Evolutionary conservation across 2,888 invertebrate genomes (phyloP), one percentile per base, ranked within the genome.

Genomic region (Dorcus hopei): DNA sequence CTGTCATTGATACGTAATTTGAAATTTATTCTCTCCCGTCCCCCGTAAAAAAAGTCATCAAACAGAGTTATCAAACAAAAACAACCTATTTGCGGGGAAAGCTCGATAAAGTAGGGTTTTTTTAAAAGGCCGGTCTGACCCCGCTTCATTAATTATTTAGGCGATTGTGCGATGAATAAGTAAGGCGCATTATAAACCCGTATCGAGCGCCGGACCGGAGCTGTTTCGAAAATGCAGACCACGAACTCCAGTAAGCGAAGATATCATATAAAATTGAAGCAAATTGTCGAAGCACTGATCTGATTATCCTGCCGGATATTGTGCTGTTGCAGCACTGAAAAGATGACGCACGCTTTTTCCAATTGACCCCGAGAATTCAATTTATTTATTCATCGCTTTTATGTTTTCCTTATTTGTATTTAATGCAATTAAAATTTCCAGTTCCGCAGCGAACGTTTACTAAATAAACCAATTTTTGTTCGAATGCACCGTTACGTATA

Each of bases 111-210:
- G 74, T 74, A 73, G 76, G 76, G 78, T 74, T 73, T 71, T 75
- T 75, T 71, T 33, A 33, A 33, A 75, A 76, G 75, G 42, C 40
- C 26, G 33, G 23, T 56, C 70, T 72, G 72, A 71, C 76, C 76
- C 69, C 68, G 64, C 67, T 71, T 75, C 77, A 77, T 78, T 76
- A 78, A 78, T 77, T 75, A 76, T 77, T 77, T 72, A 77, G 70
- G 72, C 74, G 77, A 78, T 78, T 78, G 78, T 77, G 77, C 77
- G 74, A 78, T 78, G 78, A 78, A 78, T 78, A 78, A 78, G 73
- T 78, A 77, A 78, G 73, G 72, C 73, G 76, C 76, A 76, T 77
- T 77, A 77, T 74, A 75, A 75, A 75, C 74, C 26, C 71, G 71
- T 70, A 70, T 67, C 68, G 70, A 33, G 67, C 62, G 69, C 62